phyloP scores from a whole-genome alignment of 2,888 invertebrate species.

The Deilephila porcellus region DNA sequence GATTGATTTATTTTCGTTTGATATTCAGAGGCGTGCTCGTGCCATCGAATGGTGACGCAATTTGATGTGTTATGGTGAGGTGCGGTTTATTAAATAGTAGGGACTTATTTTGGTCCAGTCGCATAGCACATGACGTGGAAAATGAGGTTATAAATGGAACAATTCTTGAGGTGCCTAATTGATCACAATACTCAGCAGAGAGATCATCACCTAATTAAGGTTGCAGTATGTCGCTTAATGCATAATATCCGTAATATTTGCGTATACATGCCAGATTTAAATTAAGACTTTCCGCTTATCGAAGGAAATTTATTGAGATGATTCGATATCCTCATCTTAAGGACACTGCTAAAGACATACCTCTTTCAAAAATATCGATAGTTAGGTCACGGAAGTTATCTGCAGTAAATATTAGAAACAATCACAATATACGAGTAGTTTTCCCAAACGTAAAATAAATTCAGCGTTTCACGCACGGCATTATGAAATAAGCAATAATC shows the following conservation, averaged over 20 bases:
- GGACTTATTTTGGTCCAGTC: not conserved
- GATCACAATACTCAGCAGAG: too few relatives aligned
- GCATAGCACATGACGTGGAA: too few relatives aligned
- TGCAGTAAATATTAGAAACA: not conserved
- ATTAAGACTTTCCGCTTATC: not conserved
- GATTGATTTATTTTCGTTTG: not conserved
- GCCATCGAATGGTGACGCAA: constrained; percentile 11
- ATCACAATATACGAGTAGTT: not conserved
- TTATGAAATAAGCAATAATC: constrained; percentile 46
- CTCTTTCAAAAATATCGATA: too few relatives aligned
- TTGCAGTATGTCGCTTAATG: too few relatives aligned
- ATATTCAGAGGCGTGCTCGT: constrained; percentile 28
- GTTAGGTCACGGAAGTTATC: not conserved
- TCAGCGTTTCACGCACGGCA: constrained; percentile 35
- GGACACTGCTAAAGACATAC: too few relatives aligned
- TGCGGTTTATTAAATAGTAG: not conserved
- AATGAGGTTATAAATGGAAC: too few relatives aligned
- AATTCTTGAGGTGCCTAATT: too few relatives aligned
- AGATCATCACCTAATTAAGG: too few relatives aligned
- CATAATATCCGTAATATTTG: too few relatives aligned
- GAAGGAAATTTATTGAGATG: not conserved
- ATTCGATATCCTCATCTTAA: too few relatives aligned
- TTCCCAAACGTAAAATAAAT: not conserved
- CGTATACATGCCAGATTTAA: too few relatives aligned
- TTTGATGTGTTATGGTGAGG: not conserved